These are phyloP conservation scores for Polydrusus cervinus DNA, from an alignment of 2,888 invertebrate species.

Conservation along the genomic window DNA sequence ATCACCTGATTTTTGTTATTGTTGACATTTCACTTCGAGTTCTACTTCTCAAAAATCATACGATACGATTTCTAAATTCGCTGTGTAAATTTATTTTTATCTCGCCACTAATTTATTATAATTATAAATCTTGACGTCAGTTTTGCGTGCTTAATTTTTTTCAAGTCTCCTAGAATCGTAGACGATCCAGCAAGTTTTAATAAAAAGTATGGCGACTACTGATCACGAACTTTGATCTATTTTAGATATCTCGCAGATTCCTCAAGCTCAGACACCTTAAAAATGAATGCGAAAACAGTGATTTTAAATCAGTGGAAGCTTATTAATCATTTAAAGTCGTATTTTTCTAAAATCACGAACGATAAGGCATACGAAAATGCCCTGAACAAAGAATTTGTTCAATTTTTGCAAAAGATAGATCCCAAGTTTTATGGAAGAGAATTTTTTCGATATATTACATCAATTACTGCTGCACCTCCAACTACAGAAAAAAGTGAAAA, in stretches of 20 bases:
- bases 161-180: background rate
- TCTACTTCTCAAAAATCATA: conserved; percentile 32
- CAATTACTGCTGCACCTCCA: conserved; percentile 43
- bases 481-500: no score
- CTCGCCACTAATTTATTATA: background rate
- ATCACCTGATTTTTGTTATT: conserved; percentile 49
- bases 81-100: conserved; percentile 45
- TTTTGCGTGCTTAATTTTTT: background rate
- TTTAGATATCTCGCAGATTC: conserved; percentile 46
- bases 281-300: conserved; percentile 67
- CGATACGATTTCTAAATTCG: conserved; percentile 31
- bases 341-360: conserved; percentile 70
- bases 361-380: conserved; percentile 71
- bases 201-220: conserved; percentile 17
- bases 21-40: background rate
- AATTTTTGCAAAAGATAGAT: conserved; percentile 72
- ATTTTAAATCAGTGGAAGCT: conserved; percentile 71
- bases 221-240: conserved; percentile 2
- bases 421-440: conserved; percentile 67
- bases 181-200: background rate
- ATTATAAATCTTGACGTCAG: conserved; percentile 27
- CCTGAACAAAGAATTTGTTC: conserved; percentile 73
- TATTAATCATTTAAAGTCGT: conserved; percentile 71
- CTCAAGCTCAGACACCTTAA: conserved; percentile 51
- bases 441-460: conserved; percentile 64